A percentile compares a stretch with the other conserved stretches of the same genome.
These are phyloP conservation scores for Copsychus sechellarum DNA, from an alignment of 2,113 vertebrate genomes.

Conservation along the genomic window DNA sequence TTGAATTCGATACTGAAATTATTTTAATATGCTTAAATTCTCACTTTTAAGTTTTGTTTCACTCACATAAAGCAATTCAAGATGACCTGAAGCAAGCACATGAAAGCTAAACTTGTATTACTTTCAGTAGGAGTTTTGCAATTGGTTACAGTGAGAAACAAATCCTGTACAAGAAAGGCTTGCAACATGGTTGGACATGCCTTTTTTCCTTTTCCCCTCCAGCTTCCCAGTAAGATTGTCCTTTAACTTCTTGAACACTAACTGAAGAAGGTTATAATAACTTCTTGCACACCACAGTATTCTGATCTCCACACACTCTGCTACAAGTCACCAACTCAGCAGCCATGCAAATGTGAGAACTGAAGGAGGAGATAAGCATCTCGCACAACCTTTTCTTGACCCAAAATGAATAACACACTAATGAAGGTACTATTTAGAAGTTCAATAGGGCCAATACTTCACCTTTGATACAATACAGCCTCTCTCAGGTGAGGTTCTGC, in stretches of 20 bases:
- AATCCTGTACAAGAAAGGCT: neutral
- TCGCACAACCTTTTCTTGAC: neutral
- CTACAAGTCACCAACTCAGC: neutral
- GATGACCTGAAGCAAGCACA: neutral
- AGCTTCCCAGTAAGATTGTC: neutral
- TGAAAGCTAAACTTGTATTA: neutral
- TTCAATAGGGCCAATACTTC: neutral
- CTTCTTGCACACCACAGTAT: neutral
- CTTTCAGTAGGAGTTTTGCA: neutral
- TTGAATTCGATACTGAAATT: neutral
- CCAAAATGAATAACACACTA: neutral
- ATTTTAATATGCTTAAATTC: neutral
- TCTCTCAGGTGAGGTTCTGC: neutral
- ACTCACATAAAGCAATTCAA: neutral
- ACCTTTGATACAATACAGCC: neutral
- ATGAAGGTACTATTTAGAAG: neutral
- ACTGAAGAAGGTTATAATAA: neutral
- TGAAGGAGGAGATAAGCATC: neutral
- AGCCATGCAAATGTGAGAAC: fast-evolving
- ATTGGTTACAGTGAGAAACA: neutral
- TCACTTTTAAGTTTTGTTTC: neutral
- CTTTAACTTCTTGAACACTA: neutral
- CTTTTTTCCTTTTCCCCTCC: neutral
- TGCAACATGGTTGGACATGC: neutral
- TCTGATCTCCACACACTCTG: neutral